Conservation (phyloP, 2,113 vertebrate genomes). For the Corydoras sp. region DNA sequence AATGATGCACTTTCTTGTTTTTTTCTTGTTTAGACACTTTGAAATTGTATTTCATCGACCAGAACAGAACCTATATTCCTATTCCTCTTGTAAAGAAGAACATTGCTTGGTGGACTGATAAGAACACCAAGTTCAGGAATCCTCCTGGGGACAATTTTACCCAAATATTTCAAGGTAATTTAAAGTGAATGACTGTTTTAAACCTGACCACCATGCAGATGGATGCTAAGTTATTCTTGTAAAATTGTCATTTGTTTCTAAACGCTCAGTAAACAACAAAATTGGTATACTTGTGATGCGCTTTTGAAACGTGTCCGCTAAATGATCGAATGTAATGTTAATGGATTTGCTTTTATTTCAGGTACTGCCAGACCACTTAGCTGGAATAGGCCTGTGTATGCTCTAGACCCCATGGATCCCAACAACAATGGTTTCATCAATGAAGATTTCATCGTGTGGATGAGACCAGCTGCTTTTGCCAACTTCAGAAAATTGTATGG, state of each 20-base stretch:
- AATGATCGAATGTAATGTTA: too few relatives aligned
- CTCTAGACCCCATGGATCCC: slow-evolving; percentile 66
- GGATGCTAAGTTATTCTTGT: too few relatives aligned
- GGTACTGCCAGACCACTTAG: slow-evolving; percentile 85
- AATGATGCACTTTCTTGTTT: not conserved
- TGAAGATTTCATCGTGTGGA: slow-evolving; percentile 98
- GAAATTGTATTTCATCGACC: slow-evolving; percentile 68
- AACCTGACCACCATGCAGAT: too few relatives aligned
- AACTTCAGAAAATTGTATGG: slow-evolving; percentile 96
- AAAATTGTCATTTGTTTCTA: too few relatives aligned
- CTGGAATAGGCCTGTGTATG: slow-evolving; percentile 82
- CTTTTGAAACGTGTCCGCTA: too few relatives aligned
- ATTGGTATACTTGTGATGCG: too few relatives aligned
- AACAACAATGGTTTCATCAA: slow-evolving; percentile 97
- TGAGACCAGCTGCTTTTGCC: slow-evolving; percentile 93
- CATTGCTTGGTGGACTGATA: slow-evolving; percentile 99
- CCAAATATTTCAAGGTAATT: slow-evolving; percentile 75
- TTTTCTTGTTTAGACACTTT: slow-evolving; percentile 73
- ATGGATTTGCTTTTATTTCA: slow-evolving; percentile 31
- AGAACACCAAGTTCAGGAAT: slow-evolving; percentile 96
- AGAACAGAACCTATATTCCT: slow-evolving; percentile 57
- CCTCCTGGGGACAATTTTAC: slow-evolving; percentile 75
- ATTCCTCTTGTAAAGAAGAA: slow-evolving; percentile 81
- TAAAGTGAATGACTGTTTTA: too few relatives aligned
- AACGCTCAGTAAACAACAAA: too few relatives aligned